Conservation (phyloP, 2,113 vertebrate genomes). For the Poeciliopsis turrubarensis region DNA sequence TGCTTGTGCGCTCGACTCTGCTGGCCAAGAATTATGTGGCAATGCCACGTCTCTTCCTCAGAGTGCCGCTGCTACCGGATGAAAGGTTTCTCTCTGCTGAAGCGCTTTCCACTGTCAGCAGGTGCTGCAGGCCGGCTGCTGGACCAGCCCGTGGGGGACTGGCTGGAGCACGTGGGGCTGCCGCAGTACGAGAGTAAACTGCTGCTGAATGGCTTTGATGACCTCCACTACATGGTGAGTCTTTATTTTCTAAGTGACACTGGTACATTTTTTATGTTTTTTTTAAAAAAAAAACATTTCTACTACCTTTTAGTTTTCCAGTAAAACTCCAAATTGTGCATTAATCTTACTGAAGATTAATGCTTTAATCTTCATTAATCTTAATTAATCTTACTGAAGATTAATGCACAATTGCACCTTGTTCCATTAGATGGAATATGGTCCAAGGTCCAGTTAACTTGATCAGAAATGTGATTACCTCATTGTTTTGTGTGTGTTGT, state of each 20-base stretch:
- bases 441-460: conserved; percentile 27
- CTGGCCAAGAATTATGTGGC: conserved; percentile 93
- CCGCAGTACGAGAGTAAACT: conserved; percentile 97
- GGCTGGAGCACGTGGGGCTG: conserved; percentile 94
- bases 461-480: conserved; percentile 16
- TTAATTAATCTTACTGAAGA: too few relatives aligned
- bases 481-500: conserved; percentile 4
- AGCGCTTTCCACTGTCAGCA: conserved; percentile 93
- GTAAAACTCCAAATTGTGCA: conserved; percentile 1
- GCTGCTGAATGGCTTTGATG: conserved; percentile 96
- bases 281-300: background rate
- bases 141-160: conserved; percentile 95
- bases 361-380: too few relatives aligned
- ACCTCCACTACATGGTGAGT: conserved; percentile 95
- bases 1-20: conserved; percentile 78
- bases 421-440: background rate
- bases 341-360: too few relatives aligned
- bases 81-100: conserved; percentile 92
- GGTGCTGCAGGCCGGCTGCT: conserved; percentile 83
- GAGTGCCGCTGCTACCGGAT: conserved; percentile 97
- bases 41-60: conserved; percentile 92
- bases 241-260: background rate
- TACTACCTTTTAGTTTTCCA: background rate
- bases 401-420: too few relatives aligned
- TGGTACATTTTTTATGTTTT: background rate